Conservation (phyloP, 2,888 invertebrate genomes). For the Camponotus fellah region DNA sequence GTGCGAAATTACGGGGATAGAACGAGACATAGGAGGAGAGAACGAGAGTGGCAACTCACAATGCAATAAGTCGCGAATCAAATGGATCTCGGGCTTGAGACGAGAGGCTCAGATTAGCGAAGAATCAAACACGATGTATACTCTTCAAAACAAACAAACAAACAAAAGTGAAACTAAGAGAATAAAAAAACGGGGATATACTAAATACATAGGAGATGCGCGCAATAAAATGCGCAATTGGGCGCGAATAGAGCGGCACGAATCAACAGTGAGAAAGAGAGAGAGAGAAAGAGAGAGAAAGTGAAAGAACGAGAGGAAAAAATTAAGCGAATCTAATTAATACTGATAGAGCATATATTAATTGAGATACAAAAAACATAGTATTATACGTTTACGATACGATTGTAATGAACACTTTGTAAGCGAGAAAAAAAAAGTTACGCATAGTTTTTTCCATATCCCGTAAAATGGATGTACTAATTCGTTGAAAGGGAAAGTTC, state of each 20-base stretch:
- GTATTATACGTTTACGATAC: constrained; percentile 81
- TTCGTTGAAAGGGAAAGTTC: constrained; percentile 77
- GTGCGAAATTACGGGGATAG: constrained; percentile 7
- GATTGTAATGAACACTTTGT: constrained; percentile 79
- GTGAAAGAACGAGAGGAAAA: constrained; percentile 14
- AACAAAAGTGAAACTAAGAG: constrained; percentile 52
- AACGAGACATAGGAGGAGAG: neutral
- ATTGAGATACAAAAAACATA: constrained; percentile 78
- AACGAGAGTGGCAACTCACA: constrained; percentile 62
- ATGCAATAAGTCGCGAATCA: constrained; percentile 83
- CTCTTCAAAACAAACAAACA: constrained; percentile 64
- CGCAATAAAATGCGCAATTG: constrained; percentile 17
- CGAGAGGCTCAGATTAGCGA: constrained; percentile 80
- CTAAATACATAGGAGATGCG: constrained; percentile 31
- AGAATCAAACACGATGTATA: constrained; percentile 83
- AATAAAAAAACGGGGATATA: constrained; percentile 14
- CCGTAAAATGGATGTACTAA: constrained; percentile 78
- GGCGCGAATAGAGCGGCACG: constrained; percentile 26
- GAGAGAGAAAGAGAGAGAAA: constrained; percentile 28
- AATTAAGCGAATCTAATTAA: constrained; percentile 56
- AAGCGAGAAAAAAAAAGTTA: constrained; percentile 74
- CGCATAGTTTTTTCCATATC: constrained; percentile 81
- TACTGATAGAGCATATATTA: constrained; percentile 74
- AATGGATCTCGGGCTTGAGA: constrained; percentile 81
- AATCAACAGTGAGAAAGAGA: constrained; percentile 37